Evolutionary conservation across 2,797 vertebrate species (phyloP).

Genomic region (Anguilla pacifica): DNA sequence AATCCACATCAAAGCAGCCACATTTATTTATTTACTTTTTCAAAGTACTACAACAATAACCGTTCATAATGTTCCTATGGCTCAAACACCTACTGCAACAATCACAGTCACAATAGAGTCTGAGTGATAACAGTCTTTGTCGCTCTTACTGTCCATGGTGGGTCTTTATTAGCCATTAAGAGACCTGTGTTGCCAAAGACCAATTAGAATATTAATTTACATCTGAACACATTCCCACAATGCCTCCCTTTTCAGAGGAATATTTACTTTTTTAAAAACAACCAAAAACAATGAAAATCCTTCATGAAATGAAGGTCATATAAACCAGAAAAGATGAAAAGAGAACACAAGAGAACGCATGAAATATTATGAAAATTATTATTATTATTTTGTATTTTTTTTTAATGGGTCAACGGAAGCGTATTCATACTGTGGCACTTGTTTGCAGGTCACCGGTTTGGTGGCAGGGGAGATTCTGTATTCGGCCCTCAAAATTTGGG

Average conservation of each 20-base stretch:
- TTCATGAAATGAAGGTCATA: not conserved
- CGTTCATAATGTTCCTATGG: not conserved
- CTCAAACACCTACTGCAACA: not conserved
- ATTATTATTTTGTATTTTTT: no score
- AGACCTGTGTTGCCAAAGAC: not conserved
- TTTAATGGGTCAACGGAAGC: no score
- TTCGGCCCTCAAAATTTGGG: no score
- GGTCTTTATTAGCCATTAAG: not conserved
- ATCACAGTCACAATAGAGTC: not conserved
- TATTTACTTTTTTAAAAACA: not conserved
- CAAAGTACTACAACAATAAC: not conserved
- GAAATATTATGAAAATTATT: no score
- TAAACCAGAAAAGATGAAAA: not conserved
- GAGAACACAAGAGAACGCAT: not conserved
- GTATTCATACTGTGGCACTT: no score
- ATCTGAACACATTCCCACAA: not conserved
- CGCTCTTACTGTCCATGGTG: not conserved
- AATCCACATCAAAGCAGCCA: not conserved
- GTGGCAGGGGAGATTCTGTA: no score
- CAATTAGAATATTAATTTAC: no score
- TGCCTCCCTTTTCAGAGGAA: not conserved
- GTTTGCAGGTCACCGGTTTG: no score
- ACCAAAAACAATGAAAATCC: not conserved
- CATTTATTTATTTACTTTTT: not conserved
- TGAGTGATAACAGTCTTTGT: not conserved